Evolutionary conservation across 2,797 vertebrate genomes (phyloP).

Genomic region (Pangasius larnaudii): DNA sequence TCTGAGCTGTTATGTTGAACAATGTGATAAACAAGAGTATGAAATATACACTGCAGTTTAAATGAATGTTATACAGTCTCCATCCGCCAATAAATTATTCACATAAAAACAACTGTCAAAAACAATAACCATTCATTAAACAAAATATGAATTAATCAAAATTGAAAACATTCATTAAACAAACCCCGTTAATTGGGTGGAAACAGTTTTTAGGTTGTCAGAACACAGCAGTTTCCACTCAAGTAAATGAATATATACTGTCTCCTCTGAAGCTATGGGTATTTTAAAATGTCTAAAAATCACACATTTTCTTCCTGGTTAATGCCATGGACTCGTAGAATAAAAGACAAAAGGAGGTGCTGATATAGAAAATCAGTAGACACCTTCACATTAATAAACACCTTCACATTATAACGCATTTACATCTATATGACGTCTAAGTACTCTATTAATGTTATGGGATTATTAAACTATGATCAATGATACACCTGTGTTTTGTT

Average conservation of each 20-base stretch:
- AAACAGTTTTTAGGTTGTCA: neutral
- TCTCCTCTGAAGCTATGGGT: neutral
- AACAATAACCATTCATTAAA: neutral
- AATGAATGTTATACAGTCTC: constrained; percentile 36
- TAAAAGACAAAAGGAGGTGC: neutral
- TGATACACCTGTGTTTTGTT: neutral
- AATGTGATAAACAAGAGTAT: constrained; percentile 34
- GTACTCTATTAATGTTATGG: neutral
- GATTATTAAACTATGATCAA: neutral
- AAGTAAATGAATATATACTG: neutral
- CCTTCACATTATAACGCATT: neutral
- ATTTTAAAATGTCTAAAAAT: neutral
- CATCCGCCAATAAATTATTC: constrained; percentile 45
- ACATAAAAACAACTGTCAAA: constrained; percentile 11
- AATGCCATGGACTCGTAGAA: neutral
- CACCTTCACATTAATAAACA: neutral
- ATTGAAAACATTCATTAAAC: neutral
- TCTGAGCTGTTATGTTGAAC: constrained; percentile 34
- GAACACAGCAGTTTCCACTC: neutral
- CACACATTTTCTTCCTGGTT: neutral
- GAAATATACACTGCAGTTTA: constrained; percentile 14
- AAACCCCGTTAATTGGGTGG: neutral
- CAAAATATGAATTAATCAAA: constrained; percentile 1
- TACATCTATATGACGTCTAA: neutral
- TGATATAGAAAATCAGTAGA: neutral